A percentile compares a stretch with the other conserved stretches of the same genome.
Conservation (phyloP, 1,140 invertebrate species). For the Mactra quadrangularis region DNA sequence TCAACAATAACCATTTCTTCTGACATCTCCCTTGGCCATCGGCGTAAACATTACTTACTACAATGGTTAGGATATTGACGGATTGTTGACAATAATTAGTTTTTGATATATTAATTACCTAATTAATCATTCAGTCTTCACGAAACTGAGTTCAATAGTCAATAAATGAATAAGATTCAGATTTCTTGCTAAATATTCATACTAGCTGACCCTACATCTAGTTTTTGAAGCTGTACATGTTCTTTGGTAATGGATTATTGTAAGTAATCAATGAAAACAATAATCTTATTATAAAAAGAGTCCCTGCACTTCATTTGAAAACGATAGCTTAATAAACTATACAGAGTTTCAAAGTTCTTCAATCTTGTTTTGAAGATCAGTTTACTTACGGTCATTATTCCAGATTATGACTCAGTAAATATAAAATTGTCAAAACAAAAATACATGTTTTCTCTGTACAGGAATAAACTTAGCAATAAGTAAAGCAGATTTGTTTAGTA, state of each 20-base stretch:
- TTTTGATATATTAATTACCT: constrained; percentile 38
- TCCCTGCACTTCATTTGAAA: no score
- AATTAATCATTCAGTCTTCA: background rate
- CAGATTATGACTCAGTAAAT: no score
- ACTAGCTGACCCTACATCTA: background rate
- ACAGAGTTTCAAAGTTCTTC: no score
- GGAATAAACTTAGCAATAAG: no score
- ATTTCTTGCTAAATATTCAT: background rate
- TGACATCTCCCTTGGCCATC: background rate
- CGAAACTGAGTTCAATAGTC: background rate
- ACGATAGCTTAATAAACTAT: no score
- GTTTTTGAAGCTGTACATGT: background rate
- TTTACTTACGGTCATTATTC: no score
- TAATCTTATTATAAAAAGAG: background rate
- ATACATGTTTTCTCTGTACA: no score
- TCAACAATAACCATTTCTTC: background rate
- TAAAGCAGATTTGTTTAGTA: no score
- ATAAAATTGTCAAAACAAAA: no score
- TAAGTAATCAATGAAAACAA: background rate
- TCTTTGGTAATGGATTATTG: background rate
- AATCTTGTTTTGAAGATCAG: no score
- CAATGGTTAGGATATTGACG: background rate
- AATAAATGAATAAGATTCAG: background rate
- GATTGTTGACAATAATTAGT: constrained; percentile 20
- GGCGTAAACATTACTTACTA: constrained; percentile 10